Evolutionary conservation across 53 echinoderm and acorn worm genomes (phyloP).

Genomic region (Crossaster papposus): DNA sequence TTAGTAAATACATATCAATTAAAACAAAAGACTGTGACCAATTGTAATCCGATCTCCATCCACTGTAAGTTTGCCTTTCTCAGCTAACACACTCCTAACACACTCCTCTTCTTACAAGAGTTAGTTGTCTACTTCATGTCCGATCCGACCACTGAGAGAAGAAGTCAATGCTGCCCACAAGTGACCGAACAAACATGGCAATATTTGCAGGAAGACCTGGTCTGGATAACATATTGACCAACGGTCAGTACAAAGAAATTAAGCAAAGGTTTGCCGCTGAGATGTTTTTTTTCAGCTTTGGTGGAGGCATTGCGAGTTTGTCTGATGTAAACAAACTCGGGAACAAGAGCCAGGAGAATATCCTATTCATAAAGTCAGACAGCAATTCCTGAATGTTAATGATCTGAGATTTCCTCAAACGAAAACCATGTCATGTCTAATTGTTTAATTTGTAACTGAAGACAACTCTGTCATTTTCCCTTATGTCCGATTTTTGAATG

Average conservation of each 20-base stretch:
- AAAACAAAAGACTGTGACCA: background rate
- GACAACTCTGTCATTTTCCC: background rate
- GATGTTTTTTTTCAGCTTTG: background rate
- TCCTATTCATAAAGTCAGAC: background rate
- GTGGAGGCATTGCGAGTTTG: background rate
- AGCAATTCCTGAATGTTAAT: background rate
- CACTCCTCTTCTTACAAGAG: no score
- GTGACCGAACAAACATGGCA: conserved; percentile 26
- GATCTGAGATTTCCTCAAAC: background rate
- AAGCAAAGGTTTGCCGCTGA: background rate
- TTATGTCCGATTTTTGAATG: background rate
- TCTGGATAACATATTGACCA: conserved; percentile 39
- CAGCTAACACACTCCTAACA: background rate
- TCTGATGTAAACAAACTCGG: background rate
- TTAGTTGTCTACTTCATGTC: conserved; percentile 16
- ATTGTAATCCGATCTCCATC: background rate
- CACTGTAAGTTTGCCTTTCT: background rate
- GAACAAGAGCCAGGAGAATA: background rate
- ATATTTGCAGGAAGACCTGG: conserved; percentile 25
- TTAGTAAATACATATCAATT: background rate
- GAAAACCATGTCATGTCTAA: background rate
- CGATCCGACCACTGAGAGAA: background rate
- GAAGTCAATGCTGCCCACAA: conserved; percentile 10
- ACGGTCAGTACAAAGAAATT: conserved; percentile 3
- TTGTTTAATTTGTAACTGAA: background rate